These are phyloP conservation scores for Pogonophryne albipinna DNA, from an alignment of 2,797 vertebrate genomes.

Conservation along the genomic window DNA sequence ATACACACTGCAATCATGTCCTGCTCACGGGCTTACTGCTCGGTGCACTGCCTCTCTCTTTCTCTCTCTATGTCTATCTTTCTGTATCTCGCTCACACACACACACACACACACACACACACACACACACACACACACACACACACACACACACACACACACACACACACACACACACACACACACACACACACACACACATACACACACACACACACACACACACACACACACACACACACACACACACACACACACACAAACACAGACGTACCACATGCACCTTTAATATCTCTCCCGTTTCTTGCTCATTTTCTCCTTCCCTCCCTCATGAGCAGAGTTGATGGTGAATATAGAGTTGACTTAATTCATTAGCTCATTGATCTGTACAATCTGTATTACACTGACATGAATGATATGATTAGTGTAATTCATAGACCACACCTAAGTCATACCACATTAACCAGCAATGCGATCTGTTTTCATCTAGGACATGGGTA, in stretches of 20 bases:
- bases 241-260: constrained; percentile 29
- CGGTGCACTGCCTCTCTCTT: constrained; percentile 68
- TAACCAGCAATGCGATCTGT: constrained; percentile 22
- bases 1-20: constrained; percentile 86
- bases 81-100: constrained; percentile 54
- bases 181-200: constrained; percentile 37
- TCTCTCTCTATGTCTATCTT: constrained; percentile 66
- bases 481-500: constrained; percentile 19
- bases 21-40: constrained; percentile 83
- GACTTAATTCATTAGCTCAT: constrained; percentile 41
- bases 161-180: constrained; percentile 35
- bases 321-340: constrained; percentile 13
- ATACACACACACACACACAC: constrained; percentile 34
- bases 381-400: constrained; percentile 35
- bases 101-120: constrained; percentile 37
- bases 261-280: constrained; percentile 26
- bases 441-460: constrained; percentile 13
- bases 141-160: constrained; percentile 37
- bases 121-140: constrained; percentile 34
- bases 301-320: constrained; percentile 41
- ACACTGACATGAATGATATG: constrained; percentile 17
- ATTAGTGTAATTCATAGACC: constrained; percentile 20
- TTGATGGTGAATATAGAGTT: constrained; percentile 41
- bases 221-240: constrained; percentile 35
- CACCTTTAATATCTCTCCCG: constrained; percentile 35